Base-by-base conservation (phyloP, 2,888 invertebrate genomes). In the Cryptosula pallasiana region DNA sequence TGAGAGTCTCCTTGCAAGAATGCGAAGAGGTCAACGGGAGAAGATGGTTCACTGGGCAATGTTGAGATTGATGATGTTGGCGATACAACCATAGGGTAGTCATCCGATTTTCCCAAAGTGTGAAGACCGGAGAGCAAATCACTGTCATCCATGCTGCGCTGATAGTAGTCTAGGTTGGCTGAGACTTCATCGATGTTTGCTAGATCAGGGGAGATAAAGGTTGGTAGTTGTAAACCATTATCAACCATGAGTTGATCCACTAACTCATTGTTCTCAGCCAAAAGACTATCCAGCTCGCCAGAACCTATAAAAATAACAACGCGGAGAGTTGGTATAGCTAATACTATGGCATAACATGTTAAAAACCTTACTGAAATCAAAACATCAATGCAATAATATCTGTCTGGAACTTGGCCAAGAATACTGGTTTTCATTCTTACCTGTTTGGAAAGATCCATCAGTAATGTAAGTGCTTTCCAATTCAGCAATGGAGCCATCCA, bases 41-140 rank as follows among this genome's bases (percentile, higher is more conserved):
- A 63, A 32, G 63, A 63, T 9, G 63, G 63, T 32, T 63, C 63
- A 63, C 63, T 63, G 5, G 63, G 63, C 13, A 63, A 32, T 9
- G 63, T 63, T 63, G 63, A 27, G 13, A 63, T 32, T 29, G 63
- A 29, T 5, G 63, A 63, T 20, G 27, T 20, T 13, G 63, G 63
- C 25, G 63, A 63, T 5, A 25, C 63, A 3, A 34, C 63, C 9
- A 63, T 9, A 13, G 63, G 63, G 34, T 63, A 63, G 29, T 27
- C 63, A 32, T 25, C 32, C 9, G 27, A 29, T 23, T 13, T 5
- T 16, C 13, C 5, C 5, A 57, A 23, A 25, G 5, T 9, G 5
- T 57, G 20, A 9, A 57, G n/a, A 13, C 9, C 13, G 3, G 63
- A 27, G 13, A 63, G 27, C 3, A 63, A 32, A 5, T 63, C 63